A percentile compares a stretch with the other conserved stretches of the same genome.
Evolutionary conservation across 1,140 invertebrate species (phyloP).

Genomic region (Calliopsis andreniformis): DNA sequence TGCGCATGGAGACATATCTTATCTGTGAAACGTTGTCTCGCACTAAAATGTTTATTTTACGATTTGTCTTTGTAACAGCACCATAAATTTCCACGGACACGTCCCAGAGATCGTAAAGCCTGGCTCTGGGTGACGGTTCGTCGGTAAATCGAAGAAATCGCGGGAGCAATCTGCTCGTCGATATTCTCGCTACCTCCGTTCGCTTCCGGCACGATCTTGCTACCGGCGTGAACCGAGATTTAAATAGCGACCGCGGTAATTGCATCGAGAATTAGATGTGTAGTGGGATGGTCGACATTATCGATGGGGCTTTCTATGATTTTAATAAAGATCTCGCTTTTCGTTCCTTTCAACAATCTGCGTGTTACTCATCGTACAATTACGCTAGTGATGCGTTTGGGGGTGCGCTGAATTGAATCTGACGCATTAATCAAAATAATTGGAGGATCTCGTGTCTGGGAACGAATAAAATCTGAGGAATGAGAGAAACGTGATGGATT

Average conservation of each 20-base stretch:
- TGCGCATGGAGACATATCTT: too few species aligned
- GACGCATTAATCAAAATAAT: too few species aligned
- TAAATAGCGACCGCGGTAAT: conserved; percentile 27
- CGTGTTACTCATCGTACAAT: too few species aligned
- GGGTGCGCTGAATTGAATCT: not conserved
- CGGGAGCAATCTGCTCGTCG: conserved; percentile 53
- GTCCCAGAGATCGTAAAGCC: conserved; percentile 39
- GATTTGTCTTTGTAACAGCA: not conserved
- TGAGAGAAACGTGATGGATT: too few species aligned
- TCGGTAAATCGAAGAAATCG: conserved; percentile 37
- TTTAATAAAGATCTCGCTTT: conserved; percentile 13
- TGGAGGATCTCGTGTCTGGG: too few species aligned
- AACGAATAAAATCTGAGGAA: too few species aligned
- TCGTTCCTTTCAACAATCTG: not conserved
- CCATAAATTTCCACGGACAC: conserved; percentile 47
- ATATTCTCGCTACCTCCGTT: conserved; percentile 35
- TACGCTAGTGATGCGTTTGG: not conserved
- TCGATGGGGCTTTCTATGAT: conserved; percentile 12
- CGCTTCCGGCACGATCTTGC: conserved; percentile 29
- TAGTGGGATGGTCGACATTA: not conserved
- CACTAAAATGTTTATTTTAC: conserved; percentile 49
- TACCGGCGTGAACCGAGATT: conserved; percentile 22
- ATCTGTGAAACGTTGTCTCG: conserved; percentile 13
- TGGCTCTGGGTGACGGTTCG: conserved; percentile 15
- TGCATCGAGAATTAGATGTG: conserved; percentile 1